Evolutionary conservation across 2,113 vertebrate species (phyloP).

Genomic region (Alethe diademata): DNA sequence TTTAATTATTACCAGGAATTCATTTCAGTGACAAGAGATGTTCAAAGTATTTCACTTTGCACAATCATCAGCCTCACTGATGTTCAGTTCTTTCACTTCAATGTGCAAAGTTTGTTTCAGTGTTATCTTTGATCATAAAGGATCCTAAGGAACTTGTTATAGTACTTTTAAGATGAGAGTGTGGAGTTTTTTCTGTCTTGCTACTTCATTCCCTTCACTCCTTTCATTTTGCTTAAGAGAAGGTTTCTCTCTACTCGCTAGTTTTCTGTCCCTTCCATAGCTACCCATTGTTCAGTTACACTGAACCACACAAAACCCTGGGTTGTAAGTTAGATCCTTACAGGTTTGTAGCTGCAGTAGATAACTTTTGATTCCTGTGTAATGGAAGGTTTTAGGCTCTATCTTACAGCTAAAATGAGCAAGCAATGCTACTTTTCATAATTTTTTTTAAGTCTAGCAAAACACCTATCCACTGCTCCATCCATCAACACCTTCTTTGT

Average conservation of each 20-base stretch:
- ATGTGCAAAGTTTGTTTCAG: neutral
- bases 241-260: neutral
- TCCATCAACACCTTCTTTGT: neutral
- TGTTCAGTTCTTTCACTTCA: conserved; percentile 6
- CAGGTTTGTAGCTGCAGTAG: neutral
- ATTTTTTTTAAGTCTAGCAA: neutral
- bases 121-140: neutral
- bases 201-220: neutral
- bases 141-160: neutral
- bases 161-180: neutral
- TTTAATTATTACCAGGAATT: conserved; percentile 6
- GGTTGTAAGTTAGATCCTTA: neutral
- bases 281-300: neutral
- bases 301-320: neutral
- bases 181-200: neutral
- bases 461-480: neutral
- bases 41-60: conserved; percentile 9
- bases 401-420: neutral
- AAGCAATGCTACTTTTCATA: neutral
- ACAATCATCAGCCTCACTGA: neutral
- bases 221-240: neutral
- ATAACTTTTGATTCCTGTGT: neutral
- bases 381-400: neutral
- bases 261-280: neutral
- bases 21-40: neutral